Evolutionary conservation across 1,140 invertebrate species (phyloP).

Genomic region (Drosophila pseudoobscura): DNA sequence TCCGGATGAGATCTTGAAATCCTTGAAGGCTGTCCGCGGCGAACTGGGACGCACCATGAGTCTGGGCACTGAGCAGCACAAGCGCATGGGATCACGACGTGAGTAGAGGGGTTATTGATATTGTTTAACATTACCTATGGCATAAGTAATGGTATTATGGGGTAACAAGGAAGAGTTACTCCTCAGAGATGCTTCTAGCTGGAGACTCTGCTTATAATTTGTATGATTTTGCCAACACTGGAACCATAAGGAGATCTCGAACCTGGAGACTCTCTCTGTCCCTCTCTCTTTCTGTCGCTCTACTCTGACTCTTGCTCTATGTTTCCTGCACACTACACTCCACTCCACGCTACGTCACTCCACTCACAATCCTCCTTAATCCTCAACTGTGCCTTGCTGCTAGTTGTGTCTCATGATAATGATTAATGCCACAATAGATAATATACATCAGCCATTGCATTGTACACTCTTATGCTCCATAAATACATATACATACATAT

Average conservation of each 20-base stretch:
- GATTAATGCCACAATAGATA: background rate
- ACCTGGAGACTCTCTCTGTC: background rate
- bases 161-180: no score
- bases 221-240: no score
- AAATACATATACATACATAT: constrained; percentile 5
- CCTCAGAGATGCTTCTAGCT: no score
- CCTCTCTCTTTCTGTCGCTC: constrained; percentile 2
- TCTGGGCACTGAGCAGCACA: constrained; percentile 85
- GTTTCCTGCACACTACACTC: constrained; percentile 17
- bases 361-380: background rate
- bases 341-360: no score
- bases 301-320: constrained; percentile 26
- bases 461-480: constrained; percentile 3
- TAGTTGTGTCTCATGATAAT: constrained; percentile 40
- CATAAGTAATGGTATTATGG: background rate
- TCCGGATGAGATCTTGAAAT: constrained; percentile 91
- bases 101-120: constrained; percentile 82
- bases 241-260: background rate
- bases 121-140: no score
- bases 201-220: no score
- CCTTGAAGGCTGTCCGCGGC: constrained; percentile 90
- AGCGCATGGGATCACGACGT: constrained; percentile 86
- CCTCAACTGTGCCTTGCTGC: constrained; percentile 49
- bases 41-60: constrained; percentile 92
- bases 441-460: constrained; percentile 29